These are phyloP conservation scores for Cepaea hortensis DNA, from an alignment of 2,888 invertebrate species.

Conservation along the genomic window DNA sequence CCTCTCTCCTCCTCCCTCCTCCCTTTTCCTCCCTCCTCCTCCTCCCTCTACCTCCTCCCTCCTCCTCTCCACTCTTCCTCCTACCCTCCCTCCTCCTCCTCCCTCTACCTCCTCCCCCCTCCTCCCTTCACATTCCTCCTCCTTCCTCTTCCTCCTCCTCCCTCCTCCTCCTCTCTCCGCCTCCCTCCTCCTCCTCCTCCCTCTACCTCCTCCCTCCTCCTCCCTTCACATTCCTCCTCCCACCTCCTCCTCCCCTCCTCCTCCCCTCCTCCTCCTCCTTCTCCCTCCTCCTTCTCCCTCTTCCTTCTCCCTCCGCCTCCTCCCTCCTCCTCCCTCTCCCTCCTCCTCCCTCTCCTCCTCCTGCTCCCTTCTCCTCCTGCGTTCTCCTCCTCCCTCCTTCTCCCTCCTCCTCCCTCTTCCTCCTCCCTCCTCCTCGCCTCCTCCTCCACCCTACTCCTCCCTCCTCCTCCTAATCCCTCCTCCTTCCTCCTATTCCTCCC, in stretches of 20 bases:
- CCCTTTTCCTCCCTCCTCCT: neutral
- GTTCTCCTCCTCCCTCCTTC: neutral
- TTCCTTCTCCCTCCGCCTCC: too few species aligned
- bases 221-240: too few species aligned
- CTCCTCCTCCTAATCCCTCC: too few species aligned
- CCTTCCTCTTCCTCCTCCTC: too few species aligned
- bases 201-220: neutral
- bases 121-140: too few species aligned
- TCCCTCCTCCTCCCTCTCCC: neutral
- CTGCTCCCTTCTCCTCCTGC: neutral
- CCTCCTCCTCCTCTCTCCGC: neutral
- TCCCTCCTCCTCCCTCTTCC: neutral
- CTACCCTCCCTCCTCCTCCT: too few species aligned
- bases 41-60: neutral
- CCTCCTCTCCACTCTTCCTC: neutral
- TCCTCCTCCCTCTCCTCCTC: neutral
- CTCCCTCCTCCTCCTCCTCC: too few species aligned
- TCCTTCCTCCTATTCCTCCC: too few species aligned
- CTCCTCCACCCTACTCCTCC: too few species aligned
- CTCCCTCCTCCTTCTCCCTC: neutral
- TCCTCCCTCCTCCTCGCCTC: too few species aligned
- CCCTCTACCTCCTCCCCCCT: neutral
- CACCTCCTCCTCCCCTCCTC: neutral
- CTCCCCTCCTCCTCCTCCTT: neutral
- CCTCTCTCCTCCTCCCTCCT: constrained; percentile 27